phyloP scores from a whole-genome alignment of 2,113 vertebrate genomes.

The Progne subis region DNA sequence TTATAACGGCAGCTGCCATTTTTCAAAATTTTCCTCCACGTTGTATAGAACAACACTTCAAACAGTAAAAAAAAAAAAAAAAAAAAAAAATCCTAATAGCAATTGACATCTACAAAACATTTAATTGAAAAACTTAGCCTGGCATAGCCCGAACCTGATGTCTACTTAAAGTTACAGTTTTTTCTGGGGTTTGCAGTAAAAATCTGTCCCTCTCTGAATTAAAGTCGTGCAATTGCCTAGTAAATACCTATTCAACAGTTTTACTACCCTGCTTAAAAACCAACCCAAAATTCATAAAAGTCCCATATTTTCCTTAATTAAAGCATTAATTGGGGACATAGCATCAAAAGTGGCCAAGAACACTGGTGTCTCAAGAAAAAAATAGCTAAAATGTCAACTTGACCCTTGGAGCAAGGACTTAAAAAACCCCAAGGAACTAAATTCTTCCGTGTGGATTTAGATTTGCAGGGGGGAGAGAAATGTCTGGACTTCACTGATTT shows the following conservation, averaged over 20 bases:
- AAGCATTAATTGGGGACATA: not conserved
- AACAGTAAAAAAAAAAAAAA: not conserved
- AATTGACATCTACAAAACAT: not conserved
- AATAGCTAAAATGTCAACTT: not conserved
- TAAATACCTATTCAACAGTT: not conserved
- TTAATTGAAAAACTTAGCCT: not conserved
- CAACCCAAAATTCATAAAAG: not conserved
- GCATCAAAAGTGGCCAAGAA: not conserved
- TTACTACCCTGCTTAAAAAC: not conserved
- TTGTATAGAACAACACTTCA: not conserved
- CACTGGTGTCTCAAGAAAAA: not conserved
- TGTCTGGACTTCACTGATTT: not conserved
- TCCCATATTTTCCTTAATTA: not conserved
- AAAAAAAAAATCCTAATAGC: not conserved
- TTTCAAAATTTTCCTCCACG: not conserved
- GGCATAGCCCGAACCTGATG: not conserved
- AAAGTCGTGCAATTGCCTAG: not conserved
- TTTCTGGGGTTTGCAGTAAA: not conserved
- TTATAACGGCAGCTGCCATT: not conserved
- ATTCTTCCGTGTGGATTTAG: not conserved
- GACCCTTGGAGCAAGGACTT: not conserved
- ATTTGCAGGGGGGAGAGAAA: not conserved
- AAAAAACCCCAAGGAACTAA: not conserved
- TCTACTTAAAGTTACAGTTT: not conserved
- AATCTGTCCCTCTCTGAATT: not conserved